These are phyloP conservation scores for Atlantisia rogersi DNA, from an alignment of 2,113 vertebrate genomes.

Conservation along the genomic window DNA sequence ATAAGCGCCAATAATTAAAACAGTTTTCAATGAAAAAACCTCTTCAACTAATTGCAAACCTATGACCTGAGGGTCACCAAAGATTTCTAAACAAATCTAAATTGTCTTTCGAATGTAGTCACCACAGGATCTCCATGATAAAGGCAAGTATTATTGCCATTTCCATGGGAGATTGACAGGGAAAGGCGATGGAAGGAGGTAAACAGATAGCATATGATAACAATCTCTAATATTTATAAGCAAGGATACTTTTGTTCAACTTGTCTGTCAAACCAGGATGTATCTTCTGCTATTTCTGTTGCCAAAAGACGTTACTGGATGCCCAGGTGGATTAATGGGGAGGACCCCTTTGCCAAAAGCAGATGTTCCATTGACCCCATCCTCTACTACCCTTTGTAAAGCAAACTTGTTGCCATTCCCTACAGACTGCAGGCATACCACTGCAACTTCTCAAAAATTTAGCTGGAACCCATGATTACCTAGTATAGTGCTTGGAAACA, in stretches of 20 bases:
- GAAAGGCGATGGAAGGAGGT: background rate
- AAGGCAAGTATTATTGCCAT: background rate
- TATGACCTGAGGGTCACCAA: background rate
- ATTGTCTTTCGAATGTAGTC: background rate
- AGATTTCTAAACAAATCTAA: background rate
- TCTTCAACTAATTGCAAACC: background rate
- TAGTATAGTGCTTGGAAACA: background rate
- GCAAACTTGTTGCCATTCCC: background rate
- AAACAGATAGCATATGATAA: accelerated
- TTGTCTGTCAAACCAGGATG: background rate
- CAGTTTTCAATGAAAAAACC: background rate
- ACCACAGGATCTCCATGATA: background rate
- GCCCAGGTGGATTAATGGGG: background rate
- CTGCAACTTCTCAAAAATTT: background rate
- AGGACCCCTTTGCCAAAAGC: background rate
- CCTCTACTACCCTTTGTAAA: background rate
- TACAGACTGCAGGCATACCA: background rate
- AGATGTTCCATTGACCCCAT: accelerated
- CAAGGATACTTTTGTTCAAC: background rate
- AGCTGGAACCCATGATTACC: background rate
- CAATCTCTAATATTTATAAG: background rate
- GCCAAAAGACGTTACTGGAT: background rate
- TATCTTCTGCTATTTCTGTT: background rate
- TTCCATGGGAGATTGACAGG: background rate
- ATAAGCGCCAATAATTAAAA: background rate